phyloP scores from a whole-genome alignment of 2,113 vertebrate species.

The Spizaetus ornatus region DNA sequence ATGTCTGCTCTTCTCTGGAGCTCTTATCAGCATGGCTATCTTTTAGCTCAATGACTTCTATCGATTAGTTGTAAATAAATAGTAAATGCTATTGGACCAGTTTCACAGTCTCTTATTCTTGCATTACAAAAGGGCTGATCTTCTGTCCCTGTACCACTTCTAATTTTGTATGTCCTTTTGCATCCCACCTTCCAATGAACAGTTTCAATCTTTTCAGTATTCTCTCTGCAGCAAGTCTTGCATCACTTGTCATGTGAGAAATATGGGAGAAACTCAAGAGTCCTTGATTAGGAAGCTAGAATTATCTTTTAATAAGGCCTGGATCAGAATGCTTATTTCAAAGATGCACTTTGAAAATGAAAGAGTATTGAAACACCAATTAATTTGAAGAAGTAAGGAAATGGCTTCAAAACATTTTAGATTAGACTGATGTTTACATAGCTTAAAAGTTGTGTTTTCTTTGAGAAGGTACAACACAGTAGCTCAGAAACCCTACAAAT shows the following conservation, averaged over 20 bases:
- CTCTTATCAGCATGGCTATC: neutral
- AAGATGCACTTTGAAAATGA: neutral
- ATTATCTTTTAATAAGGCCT: neutral
- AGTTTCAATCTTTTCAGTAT: neutral
- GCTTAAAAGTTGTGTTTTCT: neutral
- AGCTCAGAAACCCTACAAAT: neutral
- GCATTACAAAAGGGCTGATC: neutral
- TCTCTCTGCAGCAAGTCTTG: neutral
- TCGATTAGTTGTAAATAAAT: neutral
- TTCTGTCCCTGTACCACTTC: neutral
- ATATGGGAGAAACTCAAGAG: neutral
- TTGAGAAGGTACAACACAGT: neutral
- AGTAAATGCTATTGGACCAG: neutral
- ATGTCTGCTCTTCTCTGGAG: neutral
- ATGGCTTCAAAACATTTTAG: neutral
- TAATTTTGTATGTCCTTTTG: neutral
- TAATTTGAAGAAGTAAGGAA: neutral
- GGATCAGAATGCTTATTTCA: neutral
- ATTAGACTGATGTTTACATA: neutral
- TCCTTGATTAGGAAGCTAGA: neutral
- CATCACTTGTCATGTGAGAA: neutral
- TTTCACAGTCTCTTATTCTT: neutral
- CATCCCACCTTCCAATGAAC: neutral
- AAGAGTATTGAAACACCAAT: neutral
- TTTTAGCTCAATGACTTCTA: neutral